Evolutionary conservation across 2,797 vertebrate genomes (phyloP).

Genomic region (Antennarius maculatus): DNA sequence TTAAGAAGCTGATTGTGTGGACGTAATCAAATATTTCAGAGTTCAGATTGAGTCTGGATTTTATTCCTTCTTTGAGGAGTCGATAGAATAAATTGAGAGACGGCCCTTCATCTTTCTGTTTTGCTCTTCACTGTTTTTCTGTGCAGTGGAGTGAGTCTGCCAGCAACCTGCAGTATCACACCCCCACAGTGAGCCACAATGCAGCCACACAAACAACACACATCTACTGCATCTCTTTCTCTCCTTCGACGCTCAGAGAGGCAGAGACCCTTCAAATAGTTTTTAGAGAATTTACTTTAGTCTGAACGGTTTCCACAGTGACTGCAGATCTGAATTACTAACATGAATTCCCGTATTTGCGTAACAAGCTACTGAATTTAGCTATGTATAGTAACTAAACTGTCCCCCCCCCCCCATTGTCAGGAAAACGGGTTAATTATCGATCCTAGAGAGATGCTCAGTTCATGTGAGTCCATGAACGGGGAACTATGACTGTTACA

Average conservation of each 20-base stretch:
- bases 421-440: conserved; percentile 9
- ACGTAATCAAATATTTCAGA: conserved; percentile 10
- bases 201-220: conserved; percentile 60
- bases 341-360: conserved; percentile 4
- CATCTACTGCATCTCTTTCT: conserved; percentile 35
- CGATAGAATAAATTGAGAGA: conserved; percentile 17
- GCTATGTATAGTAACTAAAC: conserved; percentile 24
- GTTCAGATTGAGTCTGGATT: conserved; percentile 2
- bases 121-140: conserved; percentile 39
- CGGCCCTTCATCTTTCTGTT: conserved; percentile 37
- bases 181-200: conserved; percentile 67
- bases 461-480: conserved; percentile 35
- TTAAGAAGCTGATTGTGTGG: neutral
- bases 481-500: neutral
- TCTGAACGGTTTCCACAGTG: conserved; percentile 71
- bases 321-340: conserved; percentile 33
- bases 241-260: conserved; percentile 41
- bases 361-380: conserved; percentile 23
- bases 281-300: conserved; percentile 45
- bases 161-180: conserved; percentile 73
- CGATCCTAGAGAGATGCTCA: conserved; percentile 36
- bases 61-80: neutral
- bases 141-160: conserved; percentile 48
- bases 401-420: neutral
- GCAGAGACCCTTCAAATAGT: conserved; percentile 64